These are phyloP conservation scores for Notothenia coriiceps DNA, from an alignment of 2,113 vertebrate genomes.

Conservation along the genomic window DNA sequence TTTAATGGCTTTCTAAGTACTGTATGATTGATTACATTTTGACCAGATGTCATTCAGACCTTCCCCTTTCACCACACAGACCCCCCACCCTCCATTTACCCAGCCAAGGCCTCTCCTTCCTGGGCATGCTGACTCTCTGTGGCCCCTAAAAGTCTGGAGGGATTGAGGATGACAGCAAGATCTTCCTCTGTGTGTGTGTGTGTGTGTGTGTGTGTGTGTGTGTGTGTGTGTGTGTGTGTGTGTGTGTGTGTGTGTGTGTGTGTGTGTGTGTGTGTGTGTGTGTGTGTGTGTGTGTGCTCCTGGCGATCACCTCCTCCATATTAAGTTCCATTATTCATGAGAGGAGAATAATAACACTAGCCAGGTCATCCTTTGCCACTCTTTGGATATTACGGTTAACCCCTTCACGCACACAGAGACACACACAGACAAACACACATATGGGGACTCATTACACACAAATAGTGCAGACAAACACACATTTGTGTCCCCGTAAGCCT, in stretches of 20 bases:
- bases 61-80: constrained; percentile 46
- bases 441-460: neutral
- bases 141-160: constrained; percentile 62
- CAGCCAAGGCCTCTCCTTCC: constrained; percentile 52
- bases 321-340: constrained; percentile 84
- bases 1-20: constrained; percentile 52
- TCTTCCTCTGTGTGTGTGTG: constrained; percentile 6
- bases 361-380: constrained; percentile 65
- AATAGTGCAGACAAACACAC: neutral
- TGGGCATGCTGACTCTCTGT: constrained; percentile 48
- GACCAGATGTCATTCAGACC: constrained; percentile 70
- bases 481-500: neutral
- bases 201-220: neutral
- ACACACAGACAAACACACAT: neutral
- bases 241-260: neutral
- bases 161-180: constrained; percentile 50
- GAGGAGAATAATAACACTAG: constrained; percentile 75
- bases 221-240: neutral
- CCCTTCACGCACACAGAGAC: constrained; percentile 49
- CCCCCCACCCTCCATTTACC: constrained; percentile 44
- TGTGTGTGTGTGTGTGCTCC: constrained; percentile 37
- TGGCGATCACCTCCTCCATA: constrained; percentile 73
- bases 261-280: constrained; percentile 8
- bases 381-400: constrained; percentile 79
- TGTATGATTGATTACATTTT: constrained; percentile 67